Conservation (phyloP, 2,888 invertebrate genomes). For the Diaphora mendica region DNA sequence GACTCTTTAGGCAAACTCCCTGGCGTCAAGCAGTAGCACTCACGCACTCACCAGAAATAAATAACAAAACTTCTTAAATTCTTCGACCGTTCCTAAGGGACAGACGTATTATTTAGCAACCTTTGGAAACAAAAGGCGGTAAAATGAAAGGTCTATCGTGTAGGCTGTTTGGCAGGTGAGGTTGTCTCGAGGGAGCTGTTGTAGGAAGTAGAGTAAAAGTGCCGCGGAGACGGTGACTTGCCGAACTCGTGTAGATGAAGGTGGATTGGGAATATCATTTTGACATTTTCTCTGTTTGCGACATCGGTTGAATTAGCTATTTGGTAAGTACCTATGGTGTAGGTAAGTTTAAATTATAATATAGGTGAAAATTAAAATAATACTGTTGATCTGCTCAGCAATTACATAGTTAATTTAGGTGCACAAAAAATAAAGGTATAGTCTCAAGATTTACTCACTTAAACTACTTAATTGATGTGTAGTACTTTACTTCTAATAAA, state of each 20-base stretch:
- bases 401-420: neutral
- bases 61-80: conserved; percentile 19
- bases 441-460: too few relatives aligned
- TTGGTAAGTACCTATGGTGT: neutral
- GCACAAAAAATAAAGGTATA: too few relatives aligned
- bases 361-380: neutral
- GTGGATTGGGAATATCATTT: conserved; percentile 10
- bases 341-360: neutral
- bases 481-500: too few relatives aligned
- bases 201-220: conserved; percentile 53
- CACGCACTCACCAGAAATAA: neutral
- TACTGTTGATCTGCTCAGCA: neutral
- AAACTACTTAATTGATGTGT: too few relatives aligned
- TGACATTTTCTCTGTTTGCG: neutral
- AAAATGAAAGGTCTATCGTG: conserved; percentile 71
- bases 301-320: neutral
- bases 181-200: conserved; percentile 67
- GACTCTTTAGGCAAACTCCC: neutral
- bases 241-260: conserved; percentile 41
- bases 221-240: conserved; percentile 72
- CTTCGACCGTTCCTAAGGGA: conserved; percentile 25
- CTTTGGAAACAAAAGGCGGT: conserved; percentile 70
- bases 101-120: conserved; percentile 44
- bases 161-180: conserved; percentile 76
- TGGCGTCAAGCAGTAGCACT: conserved; percentile 4